Evolutionary conservation across 2,797 vertebrate species (phyloP).

Genomic region (Dryobates pubescens): DNA sequence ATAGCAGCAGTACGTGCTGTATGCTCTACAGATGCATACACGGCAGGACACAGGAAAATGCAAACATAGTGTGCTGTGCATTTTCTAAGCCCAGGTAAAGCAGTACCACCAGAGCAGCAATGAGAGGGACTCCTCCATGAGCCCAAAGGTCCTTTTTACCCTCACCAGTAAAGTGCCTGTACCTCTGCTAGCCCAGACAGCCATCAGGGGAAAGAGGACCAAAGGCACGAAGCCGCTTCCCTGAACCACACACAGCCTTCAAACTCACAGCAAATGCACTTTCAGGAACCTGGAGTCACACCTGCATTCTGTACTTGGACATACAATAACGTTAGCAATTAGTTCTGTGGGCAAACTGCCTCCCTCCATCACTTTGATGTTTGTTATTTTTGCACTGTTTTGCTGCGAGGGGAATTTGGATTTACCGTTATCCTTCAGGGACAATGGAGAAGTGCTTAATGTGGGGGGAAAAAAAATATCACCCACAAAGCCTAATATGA

Average conservation of each 20-base stretch:
- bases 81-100: background rate
- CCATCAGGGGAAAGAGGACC: rapidly evolving
- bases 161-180: background rate
- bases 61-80: rapidly evolving
- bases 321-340: background rate
- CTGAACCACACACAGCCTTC: background rate
- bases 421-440: background rate
- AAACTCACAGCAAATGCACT: background rate
- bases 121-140: background rate
- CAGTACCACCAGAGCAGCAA: background rate
- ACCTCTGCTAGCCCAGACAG: background rate
- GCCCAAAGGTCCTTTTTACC: background rate
- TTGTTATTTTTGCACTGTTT: slow-evolving; percentile 47
- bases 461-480: background rate
- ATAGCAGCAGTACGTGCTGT: background rate
- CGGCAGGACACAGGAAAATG: rapidly evolving
- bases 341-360: background rate
- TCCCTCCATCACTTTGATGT: slow-evolving; percentile 43
- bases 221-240: background rate
- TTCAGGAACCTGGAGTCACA: background rate
- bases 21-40: rapidly evolving
- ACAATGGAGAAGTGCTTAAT: background rate
- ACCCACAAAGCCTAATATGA: background rate
- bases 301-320: background rate
- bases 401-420: slow-evolving; percentile 26